phyloP scores from a whole-genome alignment of 2,888 invertebrate genomes.

The Euzophera pinguis region DNA sequence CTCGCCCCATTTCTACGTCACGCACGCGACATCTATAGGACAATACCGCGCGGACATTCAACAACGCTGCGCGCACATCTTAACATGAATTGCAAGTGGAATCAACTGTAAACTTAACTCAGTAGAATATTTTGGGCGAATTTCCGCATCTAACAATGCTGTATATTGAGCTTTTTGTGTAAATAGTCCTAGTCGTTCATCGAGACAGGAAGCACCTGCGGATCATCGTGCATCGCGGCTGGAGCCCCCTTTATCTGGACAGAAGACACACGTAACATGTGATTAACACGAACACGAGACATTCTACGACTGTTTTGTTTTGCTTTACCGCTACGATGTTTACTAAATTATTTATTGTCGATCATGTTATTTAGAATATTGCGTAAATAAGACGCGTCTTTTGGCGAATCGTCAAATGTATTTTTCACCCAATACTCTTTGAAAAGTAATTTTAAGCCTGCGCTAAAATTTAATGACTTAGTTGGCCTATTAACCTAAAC shows the following conservation, averaged over 20 bases:
- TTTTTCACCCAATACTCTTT: conserved; percentile 80
- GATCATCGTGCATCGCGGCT: conserved; percentile 44
- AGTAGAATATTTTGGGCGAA: conserved; percentile 67
- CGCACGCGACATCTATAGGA: conserved; percentile 15
- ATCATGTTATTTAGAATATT: conserved; percentile 58
- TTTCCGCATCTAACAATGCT: conserved; percentile 77
- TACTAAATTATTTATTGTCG: conserved; percentile 64
- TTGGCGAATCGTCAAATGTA: conserved; percentile 69
- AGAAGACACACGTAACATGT: conserved; percentile 70
- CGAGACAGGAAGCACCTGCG: conserved; percentile 40
- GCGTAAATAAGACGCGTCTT: conserved; percentile 55
- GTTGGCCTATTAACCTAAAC: conserved; percentile 71
- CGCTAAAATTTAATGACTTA: conserved; percentile 58
- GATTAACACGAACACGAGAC: conserved; percentile 74
- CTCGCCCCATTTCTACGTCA: conserved; percentile 31
- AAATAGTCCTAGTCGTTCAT: conserved; percentile 61
- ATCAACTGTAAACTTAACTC: conserved; percentile 64
- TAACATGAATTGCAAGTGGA: conserved; percentile 44
- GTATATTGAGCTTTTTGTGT: conserved; percentile 79
- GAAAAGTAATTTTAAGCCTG: conserved; percentile 63
- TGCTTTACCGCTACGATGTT: conserved; percentile 79
- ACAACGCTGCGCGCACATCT: conserved; percentile 33
- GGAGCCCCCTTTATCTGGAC: conserved; percentile 37
- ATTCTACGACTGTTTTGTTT: conserved; percentile 72
- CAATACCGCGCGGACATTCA: conserved; percentile 21